Percentiles rank a stretch among this genome's conserved stretches.
These are phyloP conservation scores for Cyprinodon brontotheroides DNA, from an alignment of 2,113 vertebrate genomes.

Conservation along the genomic window DNA sequence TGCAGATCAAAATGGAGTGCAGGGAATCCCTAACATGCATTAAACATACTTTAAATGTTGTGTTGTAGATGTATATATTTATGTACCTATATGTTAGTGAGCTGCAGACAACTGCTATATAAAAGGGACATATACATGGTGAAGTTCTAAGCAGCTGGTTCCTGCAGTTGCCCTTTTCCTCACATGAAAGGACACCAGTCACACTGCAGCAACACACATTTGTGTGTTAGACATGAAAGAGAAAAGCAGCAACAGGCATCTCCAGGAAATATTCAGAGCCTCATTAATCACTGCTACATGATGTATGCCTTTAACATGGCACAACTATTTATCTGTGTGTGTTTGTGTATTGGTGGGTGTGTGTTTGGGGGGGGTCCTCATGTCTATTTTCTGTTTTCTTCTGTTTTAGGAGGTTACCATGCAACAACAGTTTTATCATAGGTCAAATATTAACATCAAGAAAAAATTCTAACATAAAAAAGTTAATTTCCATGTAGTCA, in stretches of 20 bases:
- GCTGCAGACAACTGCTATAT: constrained; percentile 57
- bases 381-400: background rate
- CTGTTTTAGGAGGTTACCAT: too few relatives aligned
- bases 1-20: background rate
- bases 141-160: constrained; percentile 87
- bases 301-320: constrained; percentile 73
- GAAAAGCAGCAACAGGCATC: constrained; percentile 83
- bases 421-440: too few relatives aligned
- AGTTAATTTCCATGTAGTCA: too few relatives aligned
- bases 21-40: background rate
- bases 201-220: constrained; percentile 49
- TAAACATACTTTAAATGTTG: background rate
- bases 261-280: constrained; percentile 80
- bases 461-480: too few relatives aligned
- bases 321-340: constrained; percentile 70
- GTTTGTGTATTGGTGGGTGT: constrained; percentile 35
- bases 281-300: constrained; percentile 85
- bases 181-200: constrained; percentile 88
- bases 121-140: constrained; percentile 69
- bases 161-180: constrained; percentile 85
- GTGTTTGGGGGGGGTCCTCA: constrained; percentile 5
- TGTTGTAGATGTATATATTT: constrained; percentile 19
- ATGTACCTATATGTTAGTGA: constrained; percentile 30
- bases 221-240: constrained; percentile 68
- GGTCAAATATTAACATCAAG: too few relatives aligned